A percentile compares a stretch with the other conserved stretches of the same genome.
phyloP scores from a whole-genome alignment of 2,888 invertebrate genomes.

The Aphodius sticticus region DNA sequence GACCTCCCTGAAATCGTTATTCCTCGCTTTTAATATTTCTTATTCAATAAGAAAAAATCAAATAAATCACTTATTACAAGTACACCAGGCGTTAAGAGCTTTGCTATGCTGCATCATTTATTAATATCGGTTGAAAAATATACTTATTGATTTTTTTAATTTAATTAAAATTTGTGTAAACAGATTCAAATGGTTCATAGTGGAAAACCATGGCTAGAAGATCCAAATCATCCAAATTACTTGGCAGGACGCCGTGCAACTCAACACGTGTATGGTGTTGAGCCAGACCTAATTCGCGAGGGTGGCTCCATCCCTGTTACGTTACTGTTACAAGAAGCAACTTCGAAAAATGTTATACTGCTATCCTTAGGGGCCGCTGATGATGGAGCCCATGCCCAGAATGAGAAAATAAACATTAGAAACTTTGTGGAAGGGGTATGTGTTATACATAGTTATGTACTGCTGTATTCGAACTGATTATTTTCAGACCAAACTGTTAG shows the following conservation, averaged over 20 bases:
- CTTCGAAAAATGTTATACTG: slow-evolving; percentile 90
- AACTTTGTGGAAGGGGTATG: slow-evolving; percentile 86
- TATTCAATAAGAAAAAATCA: no score
- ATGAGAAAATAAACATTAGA: slow-evolving; percentile 91
- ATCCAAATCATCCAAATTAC: slow-evolving; percentile 91
- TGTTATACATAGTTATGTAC: neutral
- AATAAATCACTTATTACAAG: no score
- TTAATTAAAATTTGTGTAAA: no score
- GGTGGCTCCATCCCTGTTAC: slow-evolving; percentile 98
- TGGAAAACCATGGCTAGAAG: slow-evolving; percentile 91
- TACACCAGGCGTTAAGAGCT: no score
- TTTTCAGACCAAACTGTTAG: slow-evolving; percentile 77
- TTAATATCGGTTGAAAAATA: no score
- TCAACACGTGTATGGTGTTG: slow-evolving; percentile 82
- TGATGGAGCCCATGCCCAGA: slow-evolving; percentile 98
- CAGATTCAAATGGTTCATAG: slow-evolving; percentile 55
- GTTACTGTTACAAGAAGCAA: slow-evolving; percentile 88
- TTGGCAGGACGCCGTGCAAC: slow-evolving; percentile 84
- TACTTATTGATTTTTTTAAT: neutral
- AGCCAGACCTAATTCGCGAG: slow-evolving; percentile 94
- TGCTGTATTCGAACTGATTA: neutral
- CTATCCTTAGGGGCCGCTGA: slow-evolving; percentile 94
- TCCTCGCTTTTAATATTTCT: no score
- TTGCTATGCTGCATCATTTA: no score
- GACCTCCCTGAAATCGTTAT: no score